These are phyloP conservation scores for Pseudomyrmex sp. DNA, from an alignment of 1,140 invertebrate species.

Conservation along the genomic window DNA sequence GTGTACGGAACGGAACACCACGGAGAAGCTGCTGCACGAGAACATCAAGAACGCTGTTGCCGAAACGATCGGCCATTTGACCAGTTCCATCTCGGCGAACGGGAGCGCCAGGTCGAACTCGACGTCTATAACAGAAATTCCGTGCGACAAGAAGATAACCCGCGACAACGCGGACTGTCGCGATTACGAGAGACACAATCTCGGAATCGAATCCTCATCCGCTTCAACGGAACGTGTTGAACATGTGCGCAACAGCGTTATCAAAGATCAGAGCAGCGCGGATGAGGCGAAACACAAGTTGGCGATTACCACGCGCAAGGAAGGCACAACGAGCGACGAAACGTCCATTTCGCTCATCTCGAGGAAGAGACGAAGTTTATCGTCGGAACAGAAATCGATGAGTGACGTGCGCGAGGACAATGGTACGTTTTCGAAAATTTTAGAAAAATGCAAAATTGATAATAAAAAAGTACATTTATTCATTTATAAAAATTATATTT, in stretches of 20 bases:
- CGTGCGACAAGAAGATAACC: conserved; percentile 15
- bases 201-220: background rate
- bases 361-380: background rate
- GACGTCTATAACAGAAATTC: conserved; percentile 30
- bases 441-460: too few relatives aligned
- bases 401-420: conserved; percentile 3
- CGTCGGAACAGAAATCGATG: conserved; percentile 8
- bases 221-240: background rate
- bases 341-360: background rate
- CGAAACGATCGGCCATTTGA: conserved; percentile 46
- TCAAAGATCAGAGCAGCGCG: background rate
- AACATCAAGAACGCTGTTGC: conserved; percentile 48
- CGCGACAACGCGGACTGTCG: conserved; percentile 7
- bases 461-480: too few relatives aligned
- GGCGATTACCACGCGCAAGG: background rate
- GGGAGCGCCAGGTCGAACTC: conserved; percentile 10
- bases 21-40: conserved; percentile 54
- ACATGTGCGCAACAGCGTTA: background rate
- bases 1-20: conserved; percentile 71
- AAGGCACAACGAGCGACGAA: background rate
- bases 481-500: too few relatives aligned
- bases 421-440: background rate
- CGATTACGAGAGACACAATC: background rate
- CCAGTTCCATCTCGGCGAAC: conserved; percentile 32
- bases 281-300: background rate